These are phyloP conservation scores for Rapana venosa DNA, from an alignment of 2,888 invertebrate species.

Conservation along the genomic window DNA sequence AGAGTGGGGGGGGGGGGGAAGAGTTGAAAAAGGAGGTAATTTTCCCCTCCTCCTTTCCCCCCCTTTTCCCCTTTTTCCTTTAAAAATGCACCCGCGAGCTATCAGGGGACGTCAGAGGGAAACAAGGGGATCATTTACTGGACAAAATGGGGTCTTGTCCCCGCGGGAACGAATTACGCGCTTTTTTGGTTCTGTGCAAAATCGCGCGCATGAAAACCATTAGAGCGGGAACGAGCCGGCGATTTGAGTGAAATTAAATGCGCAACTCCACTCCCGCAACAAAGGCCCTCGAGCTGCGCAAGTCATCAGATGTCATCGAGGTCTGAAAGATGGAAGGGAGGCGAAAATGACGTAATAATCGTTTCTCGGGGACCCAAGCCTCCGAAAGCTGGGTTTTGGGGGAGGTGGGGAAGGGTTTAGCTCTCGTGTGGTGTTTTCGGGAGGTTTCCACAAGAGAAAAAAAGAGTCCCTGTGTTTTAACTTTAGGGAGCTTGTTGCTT, in stretches of 20 bases:
- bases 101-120: slow-evolving; percentile 7
- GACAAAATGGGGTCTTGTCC: slow-evolving; percentile 24
- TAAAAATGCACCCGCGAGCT: neutral
- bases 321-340: neutral
- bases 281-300: neutral
- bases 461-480: neutral
- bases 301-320: neutral
- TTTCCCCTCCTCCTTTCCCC: neutral
- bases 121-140: slow-evolving; percentile 41
- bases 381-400: neutral
- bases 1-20: neutral
- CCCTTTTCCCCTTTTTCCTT: too few relatives aligned
- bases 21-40: neutral
- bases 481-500: neutral
- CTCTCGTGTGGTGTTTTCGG: neutral
- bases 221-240: slow-evolving; percentile 10
- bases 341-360: neutral
- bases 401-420: neutral
- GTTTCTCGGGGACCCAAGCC: neutral
- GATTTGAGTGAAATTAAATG: slow-evolving; percentile 28
- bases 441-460: too few relatives aligned
- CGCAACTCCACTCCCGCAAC: neutral
- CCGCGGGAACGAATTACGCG: slow-evolving; percentile 38
- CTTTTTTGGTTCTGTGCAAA: slow-evolving; percentile 20
- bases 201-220: slow-evolving; percentile 28